A percentile compares a stretch with the other conserved stretches of the same genome.
phyloP scores from a whole-genome alignment of 1,140 invertebrate genomes.

The Uloborus diversus region DNA sequence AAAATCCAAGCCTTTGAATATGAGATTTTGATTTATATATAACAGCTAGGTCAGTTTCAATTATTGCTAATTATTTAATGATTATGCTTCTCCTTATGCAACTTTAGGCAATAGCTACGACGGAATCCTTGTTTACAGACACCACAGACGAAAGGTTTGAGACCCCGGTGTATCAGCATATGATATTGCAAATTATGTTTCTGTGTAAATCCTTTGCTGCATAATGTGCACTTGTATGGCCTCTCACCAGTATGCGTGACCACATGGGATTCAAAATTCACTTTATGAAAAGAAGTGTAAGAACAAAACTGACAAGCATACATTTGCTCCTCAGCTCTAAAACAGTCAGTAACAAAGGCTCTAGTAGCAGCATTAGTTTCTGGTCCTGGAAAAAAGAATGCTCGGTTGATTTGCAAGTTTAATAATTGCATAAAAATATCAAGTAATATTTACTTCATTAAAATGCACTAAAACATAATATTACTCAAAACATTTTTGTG shows the following conservation, averaged over 20 bases:
- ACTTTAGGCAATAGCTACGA: conserved; percentile 81
- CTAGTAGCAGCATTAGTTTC: conserved; percentile 9
- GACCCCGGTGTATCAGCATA: conserved; percentile 84
- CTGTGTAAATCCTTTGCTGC: conserved; percentile 92
- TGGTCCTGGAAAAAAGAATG: too few species aligned
- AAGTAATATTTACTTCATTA: too few species aligned
- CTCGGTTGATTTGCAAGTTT: too few species aligned
- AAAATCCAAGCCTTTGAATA: too few species aligned
- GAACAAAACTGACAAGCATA: conserved; percentile 89
- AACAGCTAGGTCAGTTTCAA: too few species aligned
- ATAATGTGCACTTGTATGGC: conserved; percentile 93
- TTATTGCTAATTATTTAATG: too few species aligned
- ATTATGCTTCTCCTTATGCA: conserved; percentile 73
- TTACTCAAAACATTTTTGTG: too few species aligned
- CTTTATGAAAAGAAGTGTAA: conserved; percentile 90
- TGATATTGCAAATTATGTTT: conserved; percentile 94
- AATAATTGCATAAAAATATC: too few species aligned
- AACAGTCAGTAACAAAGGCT: conserved; percentile 5
- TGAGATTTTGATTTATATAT: too few species aligned
- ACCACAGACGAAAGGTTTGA: conserved; percentile 85
- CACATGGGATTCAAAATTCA: conserved; percentile 94
- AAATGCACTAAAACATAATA: too few species aligned
- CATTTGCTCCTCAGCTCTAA: conserved; percentile 73
- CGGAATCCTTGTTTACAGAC: conserved; percentile 80
- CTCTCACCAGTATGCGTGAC: conserved; percentile 96